Evolutionary conservation across 2,888 invertebrate species (phyloP).

Genomic region (Liposcelis brunnea): DNA sequence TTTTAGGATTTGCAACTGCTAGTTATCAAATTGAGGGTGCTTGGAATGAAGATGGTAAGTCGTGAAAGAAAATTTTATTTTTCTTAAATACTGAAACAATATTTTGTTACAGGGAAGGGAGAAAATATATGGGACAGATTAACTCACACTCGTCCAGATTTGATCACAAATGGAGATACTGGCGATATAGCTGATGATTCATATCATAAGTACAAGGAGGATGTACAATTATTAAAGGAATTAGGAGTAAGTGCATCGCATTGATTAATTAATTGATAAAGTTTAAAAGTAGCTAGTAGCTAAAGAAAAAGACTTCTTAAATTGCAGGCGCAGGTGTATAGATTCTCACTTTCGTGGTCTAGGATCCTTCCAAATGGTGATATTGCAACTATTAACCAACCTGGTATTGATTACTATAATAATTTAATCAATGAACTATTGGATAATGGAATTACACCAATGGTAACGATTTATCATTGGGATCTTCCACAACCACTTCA

Average conservation of each 20-base stretch:
- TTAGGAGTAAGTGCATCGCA: slow-evolving; percentile 28
- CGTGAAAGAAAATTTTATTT: background rate
- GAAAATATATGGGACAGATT: slow-evolving; percentile 50
- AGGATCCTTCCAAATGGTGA: slow-evolving; percentile 54
- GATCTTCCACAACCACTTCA: slow-evolving; percentile 7
- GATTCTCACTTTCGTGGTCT: slow-evolving; percentile 61
- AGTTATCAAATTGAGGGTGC: slow-evolving; percentile 36
- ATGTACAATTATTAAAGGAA: slow-evolving; percentile 36
- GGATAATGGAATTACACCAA: slow-evolving; percentile 33
- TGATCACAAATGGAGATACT: slow-evolving; percentile 34
- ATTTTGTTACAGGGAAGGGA: slow-evolving; percentile 38
- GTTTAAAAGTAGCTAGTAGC: background rate
- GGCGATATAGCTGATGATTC: slow-evolving; percentile 48
- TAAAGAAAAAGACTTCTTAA: too few species aligned
- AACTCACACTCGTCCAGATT: slow-evolving; percentile 33
- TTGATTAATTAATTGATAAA: slow-evolving; percentile 3
- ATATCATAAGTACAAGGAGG: slow-evolving; percentile 42
- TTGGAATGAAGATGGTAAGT: slow-evolving; percentile 31
- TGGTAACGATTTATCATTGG: slow-evolving; percentile 17
- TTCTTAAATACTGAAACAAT: too few species aligned
- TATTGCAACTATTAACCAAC: slow-evolving; percentile 42
- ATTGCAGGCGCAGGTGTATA: slow-evolving; percentile 35
- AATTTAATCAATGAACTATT: slow-evolving; percentile 53
- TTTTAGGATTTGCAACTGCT: slow-evolving; percentile 42
- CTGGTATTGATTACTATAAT: slow-evolving; percentile 60